Conservation (phyloP, 1,140 invertebrate species). For the Zaprionus lachaisei region DNA sequence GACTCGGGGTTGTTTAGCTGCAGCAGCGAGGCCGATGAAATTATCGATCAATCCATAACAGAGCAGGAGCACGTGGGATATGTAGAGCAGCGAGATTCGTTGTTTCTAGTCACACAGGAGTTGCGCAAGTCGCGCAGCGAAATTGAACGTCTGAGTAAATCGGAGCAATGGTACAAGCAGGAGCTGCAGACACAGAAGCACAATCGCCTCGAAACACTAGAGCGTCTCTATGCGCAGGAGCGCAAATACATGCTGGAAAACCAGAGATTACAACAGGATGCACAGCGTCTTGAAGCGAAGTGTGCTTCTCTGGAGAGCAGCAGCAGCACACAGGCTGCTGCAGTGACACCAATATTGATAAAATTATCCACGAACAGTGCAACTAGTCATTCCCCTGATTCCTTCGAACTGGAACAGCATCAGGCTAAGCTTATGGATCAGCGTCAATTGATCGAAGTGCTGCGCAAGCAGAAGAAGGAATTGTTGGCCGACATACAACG, state of each 20-base stretch:
- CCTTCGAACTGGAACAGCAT: slow-evolving; percentile 71
- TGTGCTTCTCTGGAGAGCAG: slow-evolving; percentile 52
- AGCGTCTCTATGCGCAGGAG: slow-evolving; percentile 76
- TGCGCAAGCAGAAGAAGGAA: slow-evolving; percentile 72
- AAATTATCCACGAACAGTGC: not conserved
- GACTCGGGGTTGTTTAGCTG: slow-evolving; percentile 68
- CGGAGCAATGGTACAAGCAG: slow-evolving; percentile 80
- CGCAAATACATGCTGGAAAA: slow-evolving; percentile 78
- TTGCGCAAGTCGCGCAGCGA: slow-evolving; percentile 70
- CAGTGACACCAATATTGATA: not conserved
- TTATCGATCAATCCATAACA: slow-evolving; percentile 28
- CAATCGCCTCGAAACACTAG: slow-evolving; percentile 68
- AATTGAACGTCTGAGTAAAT: slow-evolving; percentile 73
- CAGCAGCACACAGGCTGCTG: not conserved
- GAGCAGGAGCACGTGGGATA: not conserved
- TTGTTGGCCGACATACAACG: slow-evolving; percentile 66
- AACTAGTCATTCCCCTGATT: not conserved
- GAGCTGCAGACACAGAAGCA: slow-evolving; percentile 72
- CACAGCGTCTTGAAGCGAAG: slow-evolving; percentile 55
- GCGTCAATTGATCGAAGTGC: slow-evolving; percentile 66
- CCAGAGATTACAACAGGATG: slow-evolving; percentile 73
- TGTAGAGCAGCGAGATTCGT: slow-evolving; percentile 19
- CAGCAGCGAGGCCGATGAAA: slow-evolving; percentile 49
- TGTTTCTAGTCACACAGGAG: slow-evolving; percentile 65
- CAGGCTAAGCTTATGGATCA: slow-evolving; percentile 63